Evolutionary conservation across 2,113 vertebrate species (phyloP).

Genomic region (Oenanthe melanoleuca): DNA sequence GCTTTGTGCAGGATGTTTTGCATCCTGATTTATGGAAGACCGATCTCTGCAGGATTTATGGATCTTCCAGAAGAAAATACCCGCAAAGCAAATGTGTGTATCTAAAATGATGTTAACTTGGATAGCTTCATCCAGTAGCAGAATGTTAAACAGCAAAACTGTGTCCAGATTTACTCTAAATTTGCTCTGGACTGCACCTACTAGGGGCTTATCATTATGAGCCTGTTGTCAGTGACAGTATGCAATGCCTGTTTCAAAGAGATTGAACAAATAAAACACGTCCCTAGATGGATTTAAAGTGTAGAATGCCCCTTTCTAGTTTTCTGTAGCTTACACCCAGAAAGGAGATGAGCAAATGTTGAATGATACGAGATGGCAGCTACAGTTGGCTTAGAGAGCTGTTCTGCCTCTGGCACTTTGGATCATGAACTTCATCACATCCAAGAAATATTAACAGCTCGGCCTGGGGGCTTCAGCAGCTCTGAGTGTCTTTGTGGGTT

Average conservation of each 20-base stretch:
- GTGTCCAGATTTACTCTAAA: background rate
- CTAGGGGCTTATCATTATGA: background rate
- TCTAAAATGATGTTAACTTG: background rate
- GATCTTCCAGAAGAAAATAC: background rate
- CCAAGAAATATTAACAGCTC: conserved; percentile 66
- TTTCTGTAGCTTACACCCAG: conserved; percentile 9
- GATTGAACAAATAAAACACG: background rate
- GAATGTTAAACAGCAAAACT: background rate
- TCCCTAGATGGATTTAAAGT: background rate
- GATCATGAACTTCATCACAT: conserved; percentile 54
- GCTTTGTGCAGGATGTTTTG: background rate
- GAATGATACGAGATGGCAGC: conserved; percentile 48
- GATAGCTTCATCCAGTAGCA: background rate
- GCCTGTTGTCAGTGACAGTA: background rate
- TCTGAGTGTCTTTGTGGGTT: conserved; percentile 54
- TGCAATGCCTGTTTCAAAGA: background rate
- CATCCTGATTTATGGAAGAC: background rate
- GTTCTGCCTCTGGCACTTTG: conserved; percentile 64
- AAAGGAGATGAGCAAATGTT: conserved; percentile 46
- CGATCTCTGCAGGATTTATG: background rate
- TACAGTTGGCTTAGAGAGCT: conserved; percentile 27
- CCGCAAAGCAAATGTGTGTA: background rate
- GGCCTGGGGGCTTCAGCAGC: conserved; percentile 44
- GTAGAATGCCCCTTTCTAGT: background rate
- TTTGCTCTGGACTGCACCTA: background rate